phyloP scores from a whole-genome alignment of 2,888 invertebrate genomes.

The Ormia ochracea region DNA sequence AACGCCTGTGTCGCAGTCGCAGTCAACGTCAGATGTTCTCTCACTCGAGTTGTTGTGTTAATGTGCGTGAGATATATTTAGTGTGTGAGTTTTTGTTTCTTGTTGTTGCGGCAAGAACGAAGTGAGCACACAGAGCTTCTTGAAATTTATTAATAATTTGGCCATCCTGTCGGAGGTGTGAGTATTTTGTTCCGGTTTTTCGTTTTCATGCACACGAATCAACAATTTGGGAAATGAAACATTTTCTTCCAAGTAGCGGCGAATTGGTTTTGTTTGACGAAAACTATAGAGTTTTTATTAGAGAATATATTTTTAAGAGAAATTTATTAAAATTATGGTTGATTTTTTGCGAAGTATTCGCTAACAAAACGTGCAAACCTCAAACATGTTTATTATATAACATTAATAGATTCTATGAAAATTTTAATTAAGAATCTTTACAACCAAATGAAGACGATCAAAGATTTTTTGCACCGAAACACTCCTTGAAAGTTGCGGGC shows the following conservation, averaged over 20 bases:
- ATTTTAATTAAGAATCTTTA: too few relatives aligned
- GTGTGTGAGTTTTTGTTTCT: background rate
- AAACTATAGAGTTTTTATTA: background rate
- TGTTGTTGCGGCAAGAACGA: background rate
- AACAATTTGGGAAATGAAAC: conserved; percentile 25
- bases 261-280: conserved; percentile 8
- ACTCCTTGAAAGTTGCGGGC: too few relatives aligned
- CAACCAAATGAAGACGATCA: too few relatives aligned
- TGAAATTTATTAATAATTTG: conserved; percentile 6
- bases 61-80: conserved; percentile 26
- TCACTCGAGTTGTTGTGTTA: conserved; percentile 11
- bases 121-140: background rate
- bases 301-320: conserved; percentile 16
- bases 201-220: background rate
- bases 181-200: conserved; percentile 45
- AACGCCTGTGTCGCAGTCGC: background rate
- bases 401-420: too few relatives aligned
- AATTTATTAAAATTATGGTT: background rate
- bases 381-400: too few relatives aligned
- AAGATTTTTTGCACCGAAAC: too few relatives aligned
- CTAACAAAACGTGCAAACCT: background rate
- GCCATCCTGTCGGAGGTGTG: conserved; percentile 44
- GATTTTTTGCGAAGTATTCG: background rate
- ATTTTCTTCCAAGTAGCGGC: conserved; percentile 7
- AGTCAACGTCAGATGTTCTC: conserved; percentile 4